These are phyloP conservation scores for Notothenia coriiceps DNA, from an alignment of 2,113 vertebrate genomes.

Conservation along the genomic window DNA sequence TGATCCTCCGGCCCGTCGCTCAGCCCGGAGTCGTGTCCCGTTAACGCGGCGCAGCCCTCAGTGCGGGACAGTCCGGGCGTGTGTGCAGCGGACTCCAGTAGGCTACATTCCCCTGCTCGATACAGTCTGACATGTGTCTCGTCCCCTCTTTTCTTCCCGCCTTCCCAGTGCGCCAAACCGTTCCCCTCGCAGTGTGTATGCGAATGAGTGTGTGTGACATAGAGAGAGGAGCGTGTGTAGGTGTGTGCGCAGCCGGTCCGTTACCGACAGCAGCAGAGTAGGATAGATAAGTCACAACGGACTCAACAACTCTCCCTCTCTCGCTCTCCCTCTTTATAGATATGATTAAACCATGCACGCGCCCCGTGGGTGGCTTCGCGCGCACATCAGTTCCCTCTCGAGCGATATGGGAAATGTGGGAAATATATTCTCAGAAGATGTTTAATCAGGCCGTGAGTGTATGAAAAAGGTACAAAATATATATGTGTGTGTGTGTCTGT, in stretches of 20 bases:
- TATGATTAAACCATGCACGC: constrained; percentile 67
- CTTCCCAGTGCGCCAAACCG: constrained; percentile 44
- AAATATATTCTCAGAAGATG: constrained; percentile 41
- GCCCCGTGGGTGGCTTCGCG: constrained; percentile 65
- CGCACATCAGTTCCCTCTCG: constrained; percentile 56
- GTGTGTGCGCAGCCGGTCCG: constrained; percentile 63
- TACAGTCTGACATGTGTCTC: constrained; percentile 61
- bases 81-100: constrained; percentile 56
- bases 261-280: constrained; percentile 61
- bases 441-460: constrained; percentile 33
- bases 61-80: constrained; percentile 51
- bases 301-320: constrained; percentile 52
- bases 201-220: background rate
- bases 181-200: constrained; percentile 21
- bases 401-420: constrained; percentile 37
- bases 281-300: constrained; percentile 66
- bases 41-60: constrained; percentile 53
- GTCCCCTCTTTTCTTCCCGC: constrained; percentile 22
- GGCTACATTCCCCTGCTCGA: constrained; percentile 59
- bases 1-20: constrained; percentile 19
- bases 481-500: constrained; percentile 15
- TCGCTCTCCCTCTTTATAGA: constrained; percentile 32
- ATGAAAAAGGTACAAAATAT: background rate
- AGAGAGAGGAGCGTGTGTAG: constrained; percentile 43
- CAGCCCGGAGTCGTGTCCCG: constrained; percentile 41